A percentile compares a stretch with the other conserved stretches of the same genome.
Evolutionary conservation across 2,888 invertebrate genomes (phyloP).

Genomic region (Onchidella celtica): DNA sequence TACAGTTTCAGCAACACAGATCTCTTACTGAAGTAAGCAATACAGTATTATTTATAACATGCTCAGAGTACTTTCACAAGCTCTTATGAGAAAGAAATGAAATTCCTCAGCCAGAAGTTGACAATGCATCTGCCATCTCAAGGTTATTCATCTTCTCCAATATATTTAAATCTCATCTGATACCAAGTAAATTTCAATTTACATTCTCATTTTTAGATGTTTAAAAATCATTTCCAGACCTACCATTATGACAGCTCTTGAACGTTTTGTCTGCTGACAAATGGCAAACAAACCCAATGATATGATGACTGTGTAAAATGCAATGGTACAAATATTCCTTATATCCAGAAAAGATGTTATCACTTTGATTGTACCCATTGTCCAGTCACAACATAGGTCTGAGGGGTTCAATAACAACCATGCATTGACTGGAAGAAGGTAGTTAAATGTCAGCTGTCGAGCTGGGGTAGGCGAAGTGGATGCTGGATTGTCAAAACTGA

Average conservation of each 20-base stretch:
- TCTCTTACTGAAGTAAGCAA: too few species aligned
- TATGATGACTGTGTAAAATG: constrained; percentile 83
- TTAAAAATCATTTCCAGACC: too few species aligned
- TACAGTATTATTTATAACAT: too few species aligned
- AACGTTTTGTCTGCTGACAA: constrained; percentile 71
- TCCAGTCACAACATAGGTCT: constrained; percentile 98
- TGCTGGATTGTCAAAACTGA: constrained; percentile 97
- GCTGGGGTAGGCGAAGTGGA: constrained; percentile 91
- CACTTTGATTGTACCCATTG: constrained; percentile 96
- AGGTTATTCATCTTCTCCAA: too few species aligned
- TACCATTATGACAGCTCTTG: constrained; percentile 87
- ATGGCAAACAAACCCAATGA: constrained; percentile 68
- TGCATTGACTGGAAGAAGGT: constrained; percentile 93
- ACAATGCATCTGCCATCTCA: too few species aligned
- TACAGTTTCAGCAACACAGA: too few species aligned
- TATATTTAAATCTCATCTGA: too few species aligned
- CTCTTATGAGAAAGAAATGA: too few species aligned
- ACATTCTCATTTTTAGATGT: too few species aligned
- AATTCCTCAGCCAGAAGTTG: too few species aligned
- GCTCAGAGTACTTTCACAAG: too few species aligned
- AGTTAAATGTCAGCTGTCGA: constrained; percentile 95
- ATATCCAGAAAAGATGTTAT: constrained; percentile 89
- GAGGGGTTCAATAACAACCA: constrained; percentile 94
- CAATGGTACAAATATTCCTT: constrained; percentile 90
- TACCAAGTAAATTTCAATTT: too few species aligned